phyloP scores from a whole-genome alignment of 2,888 invertebrate genomes.

The Rutpela maculata region DNA sequence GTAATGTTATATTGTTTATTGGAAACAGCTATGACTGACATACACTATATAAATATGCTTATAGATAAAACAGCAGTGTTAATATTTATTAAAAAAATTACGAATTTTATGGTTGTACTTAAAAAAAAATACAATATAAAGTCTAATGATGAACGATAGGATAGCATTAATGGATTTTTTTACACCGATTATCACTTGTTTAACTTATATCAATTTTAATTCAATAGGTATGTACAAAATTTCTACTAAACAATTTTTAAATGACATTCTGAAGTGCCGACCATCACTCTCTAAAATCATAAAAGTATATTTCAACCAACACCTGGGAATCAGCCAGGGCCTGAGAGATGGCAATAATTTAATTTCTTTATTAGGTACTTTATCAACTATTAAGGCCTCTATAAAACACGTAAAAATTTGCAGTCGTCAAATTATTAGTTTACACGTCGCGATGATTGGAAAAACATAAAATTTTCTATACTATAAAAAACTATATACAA shows the following conservation, averaged over 20 bases:
- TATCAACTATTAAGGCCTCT: slow-evolving; percentile 56
- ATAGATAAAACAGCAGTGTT: slow-evolving; percentile 64
- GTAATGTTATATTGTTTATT: slow-evolving; percentile 52
- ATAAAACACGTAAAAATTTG: slow-evolving; percentile 46
- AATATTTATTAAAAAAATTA: slow-evolving; percentile 55
- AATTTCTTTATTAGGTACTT: slow-evolving; percentile 31
- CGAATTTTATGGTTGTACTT: slow-evolving; percentile 62
- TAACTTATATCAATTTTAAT: slow-evolving; percentile 32
- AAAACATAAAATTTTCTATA: slow-evolving; percentile 35
- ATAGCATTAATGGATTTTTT: slow-evolving; percentile 56
- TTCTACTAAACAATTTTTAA: slow-evolving; percentile 14
- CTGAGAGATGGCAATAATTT: slow-evolving; percentile 11
- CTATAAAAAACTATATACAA: slow-evolving; percentile 56
- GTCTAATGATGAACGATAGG: slow-evolving; percentile 41
- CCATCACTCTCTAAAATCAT: slow-evolving; percentile 8
- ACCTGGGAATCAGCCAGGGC: background rate
- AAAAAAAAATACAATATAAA: slow-evolving; percentile 61
- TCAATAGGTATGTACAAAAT: slow-evolving; percentile 46
- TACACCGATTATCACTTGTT: slow-evolving; percentile 45
- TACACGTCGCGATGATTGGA: background rate
- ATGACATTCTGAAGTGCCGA: slow-evolving; percentile 52
- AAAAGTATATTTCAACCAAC: slow-evolving; percentile 5
- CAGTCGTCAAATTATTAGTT: slow-evolving; percentile 36
- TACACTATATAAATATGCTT: slow-evolving; percentile 59
- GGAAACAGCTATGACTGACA: slow-evolving; percentile 61